Evolutionary conservation across 2,888 invertebrate genomes (phyloP), one percentile per base, ranked within the genome.

Genomic region (Ctenicera cuprea): DNA sequence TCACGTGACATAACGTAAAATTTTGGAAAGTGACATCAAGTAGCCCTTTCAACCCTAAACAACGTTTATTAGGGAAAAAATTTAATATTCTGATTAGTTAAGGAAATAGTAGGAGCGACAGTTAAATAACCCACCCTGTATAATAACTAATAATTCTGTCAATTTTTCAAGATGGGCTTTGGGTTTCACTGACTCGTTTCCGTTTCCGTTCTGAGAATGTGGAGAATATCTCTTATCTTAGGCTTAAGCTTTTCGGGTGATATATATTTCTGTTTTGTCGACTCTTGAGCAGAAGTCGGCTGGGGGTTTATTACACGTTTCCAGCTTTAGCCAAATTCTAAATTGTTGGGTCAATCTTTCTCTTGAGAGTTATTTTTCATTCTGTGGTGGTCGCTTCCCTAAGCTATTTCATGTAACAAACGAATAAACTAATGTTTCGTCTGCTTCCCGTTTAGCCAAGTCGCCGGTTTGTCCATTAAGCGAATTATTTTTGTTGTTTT

Each of bases 211-310:
- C 37, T 18, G 37, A 41, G 18, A 59, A 37, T 59, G 54, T 30
- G 22, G 14, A 59, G 18, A 59, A 59, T 20, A 38, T 59, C 33
- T 41, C 20, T 41, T 41, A 59, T 59, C 59, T 37, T 22, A 22
- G 5, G n/a, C 18, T 12, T 11, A 37, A 38, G 59, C 18, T 18
- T 52, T 59, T 59, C 18, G 37, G 38, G 37, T 59, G 59, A 59
- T 59, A 59, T 59, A 59, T 59, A 38, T 18, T 59, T 59, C 38
- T 59, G 59, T 59, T 59, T 59, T 59, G 59, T 59, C 38, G 38
- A 59, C 38, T 37, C 9, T 37, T 59, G 20, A 37, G 38, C 33
- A 37, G 59, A 59, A 59, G 20, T 38, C 59, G 37, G 14, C 38
- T 41, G 12, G 20, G 38, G 38, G 59, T 59, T 59, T 59, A 59